Base-by-base conservation (phyloP, 2,888 invertebrate species). In the Neoscelio sp. region DNA sequence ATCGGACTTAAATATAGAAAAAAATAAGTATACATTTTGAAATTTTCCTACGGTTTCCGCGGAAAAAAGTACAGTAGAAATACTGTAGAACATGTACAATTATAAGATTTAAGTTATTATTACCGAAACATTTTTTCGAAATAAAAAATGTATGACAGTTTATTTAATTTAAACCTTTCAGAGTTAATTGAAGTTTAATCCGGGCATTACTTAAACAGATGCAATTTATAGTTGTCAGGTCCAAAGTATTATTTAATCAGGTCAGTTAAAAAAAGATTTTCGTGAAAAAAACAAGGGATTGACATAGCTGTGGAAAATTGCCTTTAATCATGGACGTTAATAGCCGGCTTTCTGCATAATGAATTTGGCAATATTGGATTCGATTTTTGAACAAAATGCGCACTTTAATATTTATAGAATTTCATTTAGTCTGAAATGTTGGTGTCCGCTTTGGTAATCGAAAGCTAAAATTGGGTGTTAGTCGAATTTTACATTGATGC, bases 191-290 rank as follows among this genome's bases (percentile, higher is more conserved):
- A 26, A 0, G 6, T 40, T 15, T 38, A 38, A 23, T 56, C 38
- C n/a, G n/a, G 13, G n/a, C 20, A 26, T 23, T 40, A 40, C 23
- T 38, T 56, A 40, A 40, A 38, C 15, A n/a, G 6, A 8, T 8
- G 26, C 4, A 56, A 26, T 38, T 38, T 38, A 35, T 54, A n/a
- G 23, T 15, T 56, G 38, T 40, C 33, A 23, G 40, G 13, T 26
- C n/a, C 12, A 1, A 26, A 38, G 26, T n/a, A 15, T 13, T 20
- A 52, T 18, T 52, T 56, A 56, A 56, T 56, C 26, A 40, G 54
- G 54, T 56, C 54, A 40, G 38, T 56, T 56, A 52, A 52, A 52
- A 52, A 52, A 33, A 12, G 35, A 15, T 15, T 13, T 48, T 44
- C 23, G 42, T 7, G 3, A 17, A 2, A 17, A 40, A 40, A 40